Evolutionary conservation across 2,888 invertebrate species (phyloP), one percentile per base, ranked within the genome.

Genomic region (Brachynemurus nebulosus): DNA sequence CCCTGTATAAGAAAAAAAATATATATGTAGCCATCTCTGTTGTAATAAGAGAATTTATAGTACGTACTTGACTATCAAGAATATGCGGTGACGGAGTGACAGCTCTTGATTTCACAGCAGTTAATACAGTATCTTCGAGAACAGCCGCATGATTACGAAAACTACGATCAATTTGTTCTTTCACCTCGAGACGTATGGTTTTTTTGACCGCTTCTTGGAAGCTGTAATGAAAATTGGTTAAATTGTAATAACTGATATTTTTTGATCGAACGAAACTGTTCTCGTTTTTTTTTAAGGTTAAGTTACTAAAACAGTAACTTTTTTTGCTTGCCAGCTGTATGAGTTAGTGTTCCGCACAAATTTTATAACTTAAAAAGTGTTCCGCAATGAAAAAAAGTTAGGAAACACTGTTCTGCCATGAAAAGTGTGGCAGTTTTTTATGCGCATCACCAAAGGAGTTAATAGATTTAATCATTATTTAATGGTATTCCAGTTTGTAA

Each of bases 1-100:
- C n/a, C 14, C 14, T 14, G 5, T 6, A 6, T 30, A 3, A 3
- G 3, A 30, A 5, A n/a, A 30, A 30, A 30, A 14, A n/a, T 19
- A n/a, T 37, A 16, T 19, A 19, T 9, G 17, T 37, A 11, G 2
- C n/a, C 6, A 6, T 7, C 23, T 23, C 23, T 7, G 9, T 7
- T 7, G 23, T 23, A 23, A 30, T 30, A 12, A 30, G 14, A n/a
- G n/a, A n/a, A n/a, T n/a, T n/a, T n/a, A n/a, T n/a, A 27, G 11
- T 27, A n/a, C 12, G 3, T 63, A 66, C 65, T 55, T 63, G 66
- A 38, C 71, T 59, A 55, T 76, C 75, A 33, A 69, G 64, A 21
- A 70, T 61, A 45, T 72, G 70, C 14, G 81, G 76, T 6, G 80
- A 80, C 1, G 86, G 86, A 4, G 86, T 86, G 11, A 78, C 80